These are phyloP conservation scores for Hybognathus amarus DNA, from an alignment of 2,797 vertebrate species.

Conservation along the genomic window DNA sequence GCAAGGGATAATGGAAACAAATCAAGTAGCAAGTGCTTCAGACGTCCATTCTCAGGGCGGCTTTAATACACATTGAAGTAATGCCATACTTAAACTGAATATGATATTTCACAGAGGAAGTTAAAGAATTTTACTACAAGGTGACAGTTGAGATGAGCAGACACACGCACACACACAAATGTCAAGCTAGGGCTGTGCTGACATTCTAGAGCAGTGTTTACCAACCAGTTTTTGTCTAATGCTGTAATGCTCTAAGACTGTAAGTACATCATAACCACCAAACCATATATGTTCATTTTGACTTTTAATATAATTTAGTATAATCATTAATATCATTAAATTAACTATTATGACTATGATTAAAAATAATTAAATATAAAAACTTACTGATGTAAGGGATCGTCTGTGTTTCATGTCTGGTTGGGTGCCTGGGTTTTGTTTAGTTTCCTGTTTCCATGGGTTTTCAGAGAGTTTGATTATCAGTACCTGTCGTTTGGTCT, in stretches of 20 bases:
- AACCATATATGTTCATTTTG: neutral
- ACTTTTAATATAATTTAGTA: neutral
- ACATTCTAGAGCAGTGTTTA: neutral
- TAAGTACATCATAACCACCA: neutral
- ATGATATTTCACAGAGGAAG: neutral
- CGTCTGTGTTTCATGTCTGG: neutral
- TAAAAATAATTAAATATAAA: neutral
- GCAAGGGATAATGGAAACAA: neutral
- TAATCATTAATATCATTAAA: neutral
- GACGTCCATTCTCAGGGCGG: neutral
- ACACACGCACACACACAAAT: neutral
- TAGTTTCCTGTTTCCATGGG: no score
- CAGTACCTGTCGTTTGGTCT: neutral
- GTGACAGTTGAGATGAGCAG: constrained; percentile 9
- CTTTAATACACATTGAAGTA: neutral
- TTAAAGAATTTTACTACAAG: constrained; percentile 28
- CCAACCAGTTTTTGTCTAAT: neutral
- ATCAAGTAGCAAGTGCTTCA: neutral
- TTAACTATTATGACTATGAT: neutral
- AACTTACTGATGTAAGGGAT: neutral
- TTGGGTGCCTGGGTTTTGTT: neutral
- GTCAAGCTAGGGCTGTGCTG: neutral
- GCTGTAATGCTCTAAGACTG: neutral
- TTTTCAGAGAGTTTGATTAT: neutral
- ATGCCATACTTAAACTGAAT: neutral